Evolutionary conservation across 2,888 invertebrate genomes (phyloP), one percentile per base, ranked within the genome.

Genomic region (Hirtodrosophila trivittata): DNA sequence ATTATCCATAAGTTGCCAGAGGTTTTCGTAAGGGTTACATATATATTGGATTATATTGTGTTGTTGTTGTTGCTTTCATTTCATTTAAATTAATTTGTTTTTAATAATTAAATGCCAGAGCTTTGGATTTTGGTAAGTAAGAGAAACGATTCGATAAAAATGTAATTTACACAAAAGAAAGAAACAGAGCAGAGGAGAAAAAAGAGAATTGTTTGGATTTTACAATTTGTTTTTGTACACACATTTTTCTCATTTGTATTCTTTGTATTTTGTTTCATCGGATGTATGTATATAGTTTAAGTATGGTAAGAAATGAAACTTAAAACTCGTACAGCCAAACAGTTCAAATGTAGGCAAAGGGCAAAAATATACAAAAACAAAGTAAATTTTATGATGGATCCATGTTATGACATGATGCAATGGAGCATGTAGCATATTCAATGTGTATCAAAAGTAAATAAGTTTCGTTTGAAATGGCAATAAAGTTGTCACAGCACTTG

Each of bases 101-200:
- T 84, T 88, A 89, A 70, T 89, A 89, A 86, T 87, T 89, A 87
- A 87, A 89, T 86, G 89, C 83, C 87, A 86, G 80, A 82, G 87
- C 88, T 89, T 86, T 87, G 70, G 67, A 33, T 75, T 54, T 57
- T 77, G 64, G 55, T 74, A 76, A 58, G 64, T 77, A 71, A 72
- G 50, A 76, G 66, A 82, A 75, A 75, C 59, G 75, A 73, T 75
- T 78, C 52, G 65, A 75, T 58, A 82, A 83, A 69, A 78, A 82
- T 77, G 55, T 60, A 77, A 86, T 77, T 72, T 65, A 77, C 54
- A 85, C 62, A 83, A 71, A 81, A 76, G 78, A 86, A 81, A 86
- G 75, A 86, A 77, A 86, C 75, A 84, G 80, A 86, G 75, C 75
- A 86, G 85, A 77, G 77, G 77, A 80, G 86, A 84, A 82, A 74